Evolutionary conservation across 2,113 vertebrate species (phyloP).

Genomic region (Gasterosteus nipponicus): DNA sequence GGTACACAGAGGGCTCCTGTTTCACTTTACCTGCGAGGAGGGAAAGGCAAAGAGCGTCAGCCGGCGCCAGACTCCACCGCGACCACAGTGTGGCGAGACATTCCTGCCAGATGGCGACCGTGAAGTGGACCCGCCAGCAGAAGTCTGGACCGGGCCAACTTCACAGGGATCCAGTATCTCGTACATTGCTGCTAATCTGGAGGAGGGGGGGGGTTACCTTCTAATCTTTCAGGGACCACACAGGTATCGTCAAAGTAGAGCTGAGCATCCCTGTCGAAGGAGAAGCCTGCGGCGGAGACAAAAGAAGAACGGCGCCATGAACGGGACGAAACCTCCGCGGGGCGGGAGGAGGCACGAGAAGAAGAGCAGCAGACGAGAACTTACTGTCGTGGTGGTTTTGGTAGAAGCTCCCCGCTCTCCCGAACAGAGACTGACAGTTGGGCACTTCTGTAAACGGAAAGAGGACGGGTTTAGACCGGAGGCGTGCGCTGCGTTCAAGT

Average conservation of each 20-base stretch:
- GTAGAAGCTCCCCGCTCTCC: slow-evolving; percentile 88
- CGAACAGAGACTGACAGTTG: slow-evolving; percentile 94
- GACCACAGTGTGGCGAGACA: slow-evolving; percentile 56
- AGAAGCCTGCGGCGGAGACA: slow-evolving; percentile 81
- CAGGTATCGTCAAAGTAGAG: slow-evolving; percentile 95
- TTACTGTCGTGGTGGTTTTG: slow-evolving; percentile 91
- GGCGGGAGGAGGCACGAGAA: background rate
- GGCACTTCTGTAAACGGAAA: slow-evolving; percentile 88
- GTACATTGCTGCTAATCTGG: background rate
- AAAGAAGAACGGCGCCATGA: background rate
- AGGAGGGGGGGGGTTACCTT: slow-evolving; percentile 80
- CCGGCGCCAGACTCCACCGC: background rate
- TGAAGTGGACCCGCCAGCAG: slow-evolving; percentile 35
- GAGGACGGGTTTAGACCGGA: slow-evolving; percentile 44
- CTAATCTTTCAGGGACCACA: slow-evolving; percentile 92
- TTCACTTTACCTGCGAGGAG: slow-evolving; percentile 88
- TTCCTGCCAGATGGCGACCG: slow-evolving; percentile 52
- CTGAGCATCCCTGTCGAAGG: slow-evolving; percentile 91
- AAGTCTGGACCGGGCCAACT: background rate
- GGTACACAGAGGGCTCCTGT: slow-evolving; percentile 90
- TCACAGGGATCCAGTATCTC: background rate
- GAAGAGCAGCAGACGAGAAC: slow-evolving; percentile 25
- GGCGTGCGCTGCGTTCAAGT: slow-evolving; percentile 23
- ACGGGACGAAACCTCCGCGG: background rate
- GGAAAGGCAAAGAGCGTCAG: slow-evolving; percentile 3